Evolutionary conservation across 2,113 vertebrate genomes (phyloP), one percentile per base, ranked within the genome.

Genomic region (Hippoglossus stenolepis): DNA sequence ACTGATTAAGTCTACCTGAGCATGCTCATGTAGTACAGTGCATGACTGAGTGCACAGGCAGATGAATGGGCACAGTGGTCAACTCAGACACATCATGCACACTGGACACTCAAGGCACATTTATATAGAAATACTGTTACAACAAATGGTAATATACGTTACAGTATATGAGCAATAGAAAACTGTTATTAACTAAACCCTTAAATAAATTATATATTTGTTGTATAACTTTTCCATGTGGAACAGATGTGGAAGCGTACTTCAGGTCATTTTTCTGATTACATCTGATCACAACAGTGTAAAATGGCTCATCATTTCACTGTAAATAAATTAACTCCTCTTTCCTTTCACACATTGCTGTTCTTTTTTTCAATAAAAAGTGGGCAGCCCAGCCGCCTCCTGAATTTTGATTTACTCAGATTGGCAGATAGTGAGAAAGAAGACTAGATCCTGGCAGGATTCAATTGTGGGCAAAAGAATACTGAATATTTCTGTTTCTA

Each of bases 31-130:
- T 59, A 82, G 59, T 28, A 58, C 35, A 63, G 43, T 65, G 65
- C 53, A 79, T 64, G 65, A 80, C 58, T 57, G 57, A 82, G 51
- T 60, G 57, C 71, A 87, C 61, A 66, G 62, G 71, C 69, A 54
- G 61, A 70, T 47, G 24, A 60, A 70, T 5, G 54, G 49, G 40
- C 47, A 75, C 47, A 79, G 43, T 26, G 47, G 76, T 75, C 62
- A 65, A 47, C 23, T 73, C 65, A 49, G 51, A 73, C 66, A 82
- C 75, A 47, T 62, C 85, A 84, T 87, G 90, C 87, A 85, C 23
- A 75, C 23, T 5, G n/a, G 24, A 78, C 64, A 82, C 40, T 57
- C 21, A 70, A 70, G 65, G 67, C 43, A 73, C 56, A 80, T 47
- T 31, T 43, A 54, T 18, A 71, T 5, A 65, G 38, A 77, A 73